Percentiles rank a stretch among this genome's conserved stretches.
Evolutionary conservation across 2,888 invertebrate genomes (phyloP).

Genomic region (Bruchidius siliquastri): DNA sequence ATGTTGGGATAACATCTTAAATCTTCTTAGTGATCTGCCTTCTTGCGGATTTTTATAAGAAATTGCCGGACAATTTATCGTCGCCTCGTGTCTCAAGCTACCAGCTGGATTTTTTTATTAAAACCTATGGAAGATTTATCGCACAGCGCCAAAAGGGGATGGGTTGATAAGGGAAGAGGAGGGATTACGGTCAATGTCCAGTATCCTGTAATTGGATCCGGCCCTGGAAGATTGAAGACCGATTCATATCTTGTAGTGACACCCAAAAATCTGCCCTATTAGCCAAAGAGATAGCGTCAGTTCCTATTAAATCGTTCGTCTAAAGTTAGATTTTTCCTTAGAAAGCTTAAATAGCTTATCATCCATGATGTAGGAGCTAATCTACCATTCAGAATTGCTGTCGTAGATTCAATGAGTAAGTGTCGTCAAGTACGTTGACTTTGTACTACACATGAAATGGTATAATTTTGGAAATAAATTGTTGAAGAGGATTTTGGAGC

Average conservation of each 20-base stretch:
- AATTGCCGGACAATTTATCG: not conserved
- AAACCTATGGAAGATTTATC: not conserved
- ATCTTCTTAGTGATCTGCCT: not conserved
- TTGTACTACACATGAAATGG: too few relatives aligned
- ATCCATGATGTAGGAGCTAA: too few relatives aligned
- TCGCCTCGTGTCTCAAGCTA: not conserved
- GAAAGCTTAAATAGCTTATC: too few relatives aligned
- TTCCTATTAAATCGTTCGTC: too few relatives aligned
- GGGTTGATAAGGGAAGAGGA: not conserved
- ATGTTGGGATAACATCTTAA: not conserved
- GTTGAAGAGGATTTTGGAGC: too few relatives aligned
- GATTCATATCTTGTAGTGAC: not conserved
- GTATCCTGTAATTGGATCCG: not conserved
- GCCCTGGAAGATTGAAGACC: not conserved
- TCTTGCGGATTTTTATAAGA: not conserved
- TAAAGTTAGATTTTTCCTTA: too few relatives aligned
- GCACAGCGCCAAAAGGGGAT: not conserved
- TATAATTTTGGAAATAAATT: too few relatives aligned
- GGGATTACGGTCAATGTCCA: not conserved
- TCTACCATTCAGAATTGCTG: too few relatives aligned
- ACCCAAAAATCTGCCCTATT: too few relatives aligned
- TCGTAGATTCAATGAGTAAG: too few relatives aligned
- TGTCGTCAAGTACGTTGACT: too few relatives aligned
- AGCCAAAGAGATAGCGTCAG: too few relatives aligned
- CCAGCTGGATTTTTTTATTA: not conserved